Evolutionary conservation across 1,140 invertebrate species (phyloP).

Genomic region (Papilio dardanus): DNA sequence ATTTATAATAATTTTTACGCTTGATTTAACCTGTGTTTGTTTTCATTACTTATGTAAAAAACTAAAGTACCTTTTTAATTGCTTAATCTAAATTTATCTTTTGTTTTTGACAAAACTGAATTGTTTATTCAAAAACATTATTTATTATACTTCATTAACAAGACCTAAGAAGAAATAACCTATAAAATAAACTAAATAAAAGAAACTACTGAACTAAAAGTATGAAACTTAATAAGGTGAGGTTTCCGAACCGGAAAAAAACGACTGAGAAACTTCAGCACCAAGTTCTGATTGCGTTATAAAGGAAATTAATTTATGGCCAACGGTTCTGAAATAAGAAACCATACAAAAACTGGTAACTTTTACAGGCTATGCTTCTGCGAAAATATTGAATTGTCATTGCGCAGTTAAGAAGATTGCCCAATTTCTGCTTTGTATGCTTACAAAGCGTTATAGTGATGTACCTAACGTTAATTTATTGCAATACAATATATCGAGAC

Average conservation of each 20-base stretch:
- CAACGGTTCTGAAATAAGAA: slow-evolving; percentile 25
- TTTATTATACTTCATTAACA: not conserved
- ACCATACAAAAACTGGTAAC: slow-evolving; percentile 40
- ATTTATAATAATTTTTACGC: too few relatives aligned
- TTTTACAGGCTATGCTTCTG: slow-evolving; percentile 38
- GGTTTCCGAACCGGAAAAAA: slow-evolving; percentile 14
- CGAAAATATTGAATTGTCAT: slow-evolving; percentile 55
- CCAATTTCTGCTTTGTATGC: slow-evolving; percentile 47
- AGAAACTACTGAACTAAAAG: slow-evolving; percentile 3
- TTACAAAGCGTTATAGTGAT: slow-evolving; percentile 40
- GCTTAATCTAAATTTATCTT: too few relatives aligned
- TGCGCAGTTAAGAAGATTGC: slow-evolving; percentile 55
- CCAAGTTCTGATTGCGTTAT: slow-evolving; percentile 33
- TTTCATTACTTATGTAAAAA: too few relatives aligned
- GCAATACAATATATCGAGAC: too few relatives aligned
- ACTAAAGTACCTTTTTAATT: too few relatives aligned
- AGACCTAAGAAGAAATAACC: not conserved
- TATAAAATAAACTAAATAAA: not conserved
- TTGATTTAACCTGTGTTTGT: too few relatives aligned
- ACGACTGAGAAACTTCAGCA: not conserved
- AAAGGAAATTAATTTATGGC: slow-evolving; percentile 34
- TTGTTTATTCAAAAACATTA: too few relatives aligned
- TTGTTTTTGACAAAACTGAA: too few relatives aligned
- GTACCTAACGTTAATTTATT: not conserved
- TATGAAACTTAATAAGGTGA: slow-evolving; percentile 1